These are phyloP conservation scores for Caenorhabditis becei DNA, from an alignment of 2,888 invertebrate genomes.

Conservation along the genomic window DNA sequence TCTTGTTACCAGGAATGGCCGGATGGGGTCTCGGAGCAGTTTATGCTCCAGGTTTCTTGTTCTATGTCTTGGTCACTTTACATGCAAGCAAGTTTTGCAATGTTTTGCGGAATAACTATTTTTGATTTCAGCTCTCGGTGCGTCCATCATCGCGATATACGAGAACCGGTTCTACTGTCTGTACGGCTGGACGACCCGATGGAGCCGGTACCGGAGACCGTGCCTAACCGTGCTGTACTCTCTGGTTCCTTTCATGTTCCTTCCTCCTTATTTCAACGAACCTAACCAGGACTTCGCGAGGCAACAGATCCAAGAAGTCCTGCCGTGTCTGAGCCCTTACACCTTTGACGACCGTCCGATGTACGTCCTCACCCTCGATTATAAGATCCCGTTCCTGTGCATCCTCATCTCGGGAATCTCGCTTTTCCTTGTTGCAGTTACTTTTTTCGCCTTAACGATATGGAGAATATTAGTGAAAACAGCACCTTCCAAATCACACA, in stretches of 20 bases:
- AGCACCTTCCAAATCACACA: not conserved
- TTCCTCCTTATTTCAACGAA: constrained; percentile 22
- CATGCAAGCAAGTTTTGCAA: not conserved
- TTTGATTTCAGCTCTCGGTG: constrained; percentile 13
- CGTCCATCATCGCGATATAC: constrained; percentile 20
- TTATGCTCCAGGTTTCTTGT: not conserved
- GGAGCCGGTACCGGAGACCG: constrained; percentile 8
- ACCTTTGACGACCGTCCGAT: not conserved
- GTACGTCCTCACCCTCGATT: not conserved
- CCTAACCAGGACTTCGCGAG: constrained; percentile 12
- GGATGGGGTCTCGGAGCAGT: not conserved
- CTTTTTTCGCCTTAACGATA: not conserved
- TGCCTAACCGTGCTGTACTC: constrained; percentile 1
- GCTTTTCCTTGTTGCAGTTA: not conserved
- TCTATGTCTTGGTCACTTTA: not conserved
- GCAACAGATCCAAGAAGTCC: not conserved
- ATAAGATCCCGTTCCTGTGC: not conserved
- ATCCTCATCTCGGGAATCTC: too few relatives aligned
- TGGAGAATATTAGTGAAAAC: not conserved
- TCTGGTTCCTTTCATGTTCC: constrained; percentile 10
- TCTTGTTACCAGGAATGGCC: not conserved
- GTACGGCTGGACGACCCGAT: not conserved
- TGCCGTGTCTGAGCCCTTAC: not conserved
- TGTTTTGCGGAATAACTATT: not conserved
- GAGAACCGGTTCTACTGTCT: constrained; percentile 29